Evolutionary conservation across 2,888 invertebrate species (phyloP), one percentile per base, ranked within the genome.

Genomic region (Eulithis testata): DNA sequence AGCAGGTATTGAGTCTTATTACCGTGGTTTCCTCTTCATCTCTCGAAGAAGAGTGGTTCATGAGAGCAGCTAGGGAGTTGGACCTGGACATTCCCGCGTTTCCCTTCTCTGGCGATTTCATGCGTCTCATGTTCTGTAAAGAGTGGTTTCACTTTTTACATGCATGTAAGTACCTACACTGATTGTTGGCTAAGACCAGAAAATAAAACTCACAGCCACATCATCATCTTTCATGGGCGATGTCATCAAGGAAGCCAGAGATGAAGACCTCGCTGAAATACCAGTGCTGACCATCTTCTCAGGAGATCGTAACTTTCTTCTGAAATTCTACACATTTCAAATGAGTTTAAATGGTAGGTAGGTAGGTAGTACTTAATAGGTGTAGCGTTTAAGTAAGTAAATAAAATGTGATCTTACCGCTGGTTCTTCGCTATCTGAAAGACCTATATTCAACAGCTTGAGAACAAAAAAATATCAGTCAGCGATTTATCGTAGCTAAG

Each of bases 251-350:
- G 93, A 91, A 0, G 89, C 93, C 63, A 93, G 76, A 0, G 93
- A 94, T 70, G 82, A 92, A 60, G 85, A 94, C 67, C 79, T 88
- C 69, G 85, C 94, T 67, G 87, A 89, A 74, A 88, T 86, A 3
- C 91, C 91, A 1, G 84, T 73, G 76, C 73, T 90, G 12, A 83
- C 79, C 73, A 88, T 88, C 72, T 89, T 92, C 72, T 95, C 94
- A 0, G 95, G 93, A 27, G 94, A 91, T 44, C 92, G 91, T 67
- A 96, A 81, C 52, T 94, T 93, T 77, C 95, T 94, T 75, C 94
- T 94, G 79, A 96, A 96, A 78, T 95, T 95, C 96, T 96, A 82
- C 64, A 79, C 9, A 49, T 56, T 12, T 51, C 27, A 67, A 73
- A 66, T 58, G 57, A 36, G 50, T 44, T 21, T 21, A 21, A 21